phyloP scores from a whole-genome alignment of 2,888 invertebrate genomes.

The Pheosia tremula region DNA sequence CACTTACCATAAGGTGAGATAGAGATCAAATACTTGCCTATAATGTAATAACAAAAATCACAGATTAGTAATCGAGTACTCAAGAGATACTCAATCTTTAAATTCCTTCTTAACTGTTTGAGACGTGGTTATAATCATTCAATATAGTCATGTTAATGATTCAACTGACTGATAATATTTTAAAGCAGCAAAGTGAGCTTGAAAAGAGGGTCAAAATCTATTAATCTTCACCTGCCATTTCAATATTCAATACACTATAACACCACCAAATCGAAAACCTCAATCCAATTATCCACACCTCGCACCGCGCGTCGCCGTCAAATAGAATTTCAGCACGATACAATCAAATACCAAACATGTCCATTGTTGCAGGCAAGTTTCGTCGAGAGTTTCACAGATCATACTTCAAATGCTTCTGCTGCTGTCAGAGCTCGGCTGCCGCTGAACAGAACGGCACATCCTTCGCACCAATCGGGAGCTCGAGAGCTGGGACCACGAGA shows the following conservation, averaged over 20 bases:
- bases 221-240: no score
- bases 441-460: constrained; percentile 74
- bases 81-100: no score
- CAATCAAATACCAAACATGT: constrained; percentile 4
- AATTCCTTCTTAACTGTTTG: no score
- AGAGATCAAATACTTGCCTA: no score
- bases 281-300: constrained; percentile 15
- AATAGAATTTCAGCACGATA: neutral
- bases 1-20: no score
- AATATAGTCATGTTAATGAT: no score
- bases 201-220: no score
- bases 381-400: constrained; percentile 89
- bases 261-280: neutral
- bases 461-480: constrained; percentile 75
- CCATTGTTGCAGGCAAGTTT: constrained; percentile 87
- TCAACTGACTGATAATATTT: no score
- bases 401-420: constrained; percentile 86
- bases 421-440: constrained; percentile 56
- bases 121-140: no score
- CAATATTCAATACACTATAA: neutral
- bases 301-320: neutral
- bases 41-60: no score
- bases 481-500: constrained; percentile 72
- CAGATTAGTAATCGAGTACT: no score
- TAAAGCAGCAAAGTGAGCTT: no score